Conservation (phyloP, 2,888 invertebrate genomes). For the Trissolcus brochymenae region DNA sequence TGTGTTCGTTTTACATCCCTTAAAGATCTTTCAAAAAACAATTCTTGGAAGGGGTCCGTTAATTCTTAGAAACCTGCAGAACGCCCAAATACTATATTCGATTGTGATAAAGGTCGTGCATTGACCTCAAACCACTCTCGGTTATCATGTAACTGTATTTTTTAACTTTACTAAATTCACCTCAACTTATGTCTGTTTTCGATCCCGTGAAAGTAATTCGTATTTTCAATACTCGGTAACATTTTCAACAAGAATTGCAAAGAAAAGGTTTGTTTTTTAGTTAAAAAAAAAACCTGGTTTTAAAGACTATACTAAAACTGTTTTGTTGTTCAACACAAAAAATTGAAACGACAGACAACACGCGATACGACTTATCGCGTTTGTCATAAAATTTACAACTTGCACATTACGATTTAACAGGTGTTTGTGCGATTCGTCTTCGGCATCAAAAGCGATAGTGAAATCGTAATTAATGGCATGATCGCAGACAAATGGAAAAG, state of each 20-base stretch:
- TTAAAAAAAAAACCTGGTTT: too few species aligned
- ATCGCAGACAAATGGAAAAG: constrained; percentile 9
- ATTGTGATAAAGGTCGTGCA: constrained; percentile 63
- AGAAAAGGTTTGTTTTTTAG: too few species aligned
- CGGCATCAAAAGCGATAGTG: constrained; percentile 28
- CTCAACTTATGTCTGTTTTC: constrained; percentile 8
- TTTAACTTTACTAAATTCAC: constrained; percentile 14
- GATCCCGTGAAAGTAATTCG: constrained; percentile 12
- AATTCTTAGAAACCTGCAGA: constrained; percentile 32
- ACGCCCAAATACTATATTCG: constrained; percentile 46
- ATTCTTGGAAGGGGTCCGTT: constrained; percentile 28
- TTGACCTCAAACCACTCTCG: constrained; percentile 50
- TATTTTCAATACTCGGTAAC: constrained; percentile 8
- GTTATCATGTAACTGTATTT: constrained; percentile 38
- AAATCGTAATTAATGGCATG: constrained; percentile 43
- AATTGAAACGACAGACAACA: too few species aligned
- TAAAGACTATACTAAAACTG: too few species aligned
- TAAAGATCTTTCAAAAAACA: constrained; percentile 6
- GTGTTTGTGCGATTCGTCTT: constrained; percentile 6
- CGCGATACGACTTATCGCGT: too few species aligned
- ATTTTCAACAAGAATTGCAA: not conserved
- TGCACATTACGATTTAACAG: constrained; percentile 6
- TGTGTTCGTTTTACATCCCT: constrained; percentile 23
- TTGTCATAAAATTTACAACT: not conserved
- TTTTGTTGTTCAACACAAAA: too few species aligned